Evolutionary conservation across 1,140 invertebrate species (phyloP).

Genomic region (Micrasema longulum): DNA sequence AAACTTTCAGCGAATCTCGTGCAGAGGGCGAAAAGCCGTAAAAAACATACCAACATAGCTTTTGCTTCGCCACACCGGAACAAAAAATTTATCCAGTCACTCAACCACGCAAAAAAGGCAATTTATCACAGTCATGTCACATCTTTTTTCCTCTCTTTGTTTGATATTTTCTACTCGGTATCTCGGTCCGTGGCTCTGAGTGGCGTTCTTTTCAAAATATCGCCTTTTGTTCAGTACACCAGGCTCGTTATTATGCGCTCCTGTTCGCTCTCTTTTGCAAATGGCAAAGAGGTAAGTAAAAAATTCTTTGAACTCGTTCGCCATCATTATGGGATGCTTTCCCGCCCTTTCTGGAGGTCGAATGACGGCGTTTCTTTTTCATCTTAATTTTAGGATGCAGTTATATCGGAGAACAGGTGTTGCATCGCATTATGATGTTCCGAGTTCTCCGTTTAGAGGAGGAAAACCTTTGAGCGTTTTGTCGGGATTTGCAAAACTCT

Average conservation of each 20-base stretch:
- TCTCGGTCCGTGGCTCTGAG: neutral
- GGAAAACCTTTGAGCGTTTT: too few species aligned
- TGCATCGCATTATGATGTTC: too few species aligned
- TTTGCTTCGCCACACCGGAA: neutral
- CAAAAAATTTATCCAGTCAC: neutral
- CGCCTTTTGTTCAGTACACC: conserved; percentile 34
- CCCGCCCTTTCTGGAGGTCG: neutral
- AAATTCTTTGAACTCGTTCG: conserved; percentile 22
- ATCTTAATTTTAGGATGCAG: conserved; percentile 14
- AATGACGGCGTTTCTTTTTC: conserved; percentile 9
- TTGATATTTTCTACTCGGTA: neutral
- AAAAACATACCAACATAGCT: conserved; percentile 1
- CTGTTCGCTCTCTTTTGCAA: conserved; percentile 20
- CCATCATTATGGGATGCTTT: conserved; percentile 15
- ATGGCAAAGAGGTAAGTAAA: conserved; percentile 21
- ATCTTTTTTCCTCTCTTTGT: too few species aligned
- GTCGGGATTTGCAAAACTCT: too few species aligned
- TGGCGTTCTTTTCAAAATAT: conserved; percentile 2
- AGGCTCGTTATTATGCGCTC: conserved; percentile 34
- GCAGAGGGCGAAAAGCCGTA: conserved; percentile 1
- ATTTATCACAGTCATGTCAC: too few species aligned
- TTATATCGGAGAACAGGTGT: neutral
- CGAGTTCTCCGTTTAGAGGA: too few species aligned
- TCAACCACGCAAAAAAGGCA: too few species aligned
- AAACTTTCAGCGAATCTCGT: conserved; percentile 1